Base-by-base conservation (phyloP, 2,888 invertebrate species). In the Acleris literana region DNA sequence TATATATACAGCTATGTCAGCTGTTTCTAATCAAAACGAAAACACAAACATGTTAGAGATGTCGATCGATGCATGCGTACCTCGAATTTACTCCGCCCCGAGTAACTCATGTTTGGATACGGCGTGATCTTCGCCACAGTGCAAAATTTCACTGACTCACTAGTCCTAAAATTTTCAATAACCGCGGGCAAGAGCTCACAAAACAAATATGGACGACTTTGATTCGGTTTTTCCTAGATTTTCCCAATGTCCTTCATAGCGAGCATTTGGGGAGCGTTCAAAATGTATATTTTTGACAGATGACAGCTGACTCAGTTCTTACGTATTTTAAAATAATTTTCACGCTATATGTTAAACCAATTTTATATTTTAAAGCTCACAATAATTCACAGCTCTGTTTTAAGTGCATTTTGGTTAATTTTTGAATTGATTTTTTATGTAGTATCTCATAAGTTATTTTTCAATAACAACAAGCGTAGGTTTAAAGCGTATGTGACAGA, bases 31-130 rank as follows among this genome's bases (percentile, higher is more conserved):
- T 88, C 90, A 88, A 86, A 88, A 86, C 76, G 82, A 88, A 88
- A 90, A 91, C 87, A 92, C 87, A 91, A 88, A 88, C 86, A 87
- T 62, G 70, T 43, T 52, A 59, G 56, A 69, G 74, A 81, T 17
- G 64, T 63, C 59, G 68, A 79, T 78, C 75, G 70, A 76, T 74
- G 54, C 56, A 68, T 51, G 81, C 93, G 86, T 83, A 94, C 94
- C 93, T 94, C 94, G 84, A 94, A 94, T 89, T 94, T 94, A 87
- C 93, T 94, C 90, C 94, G 93, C 78, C 93, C 94, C 83, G 94
- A 94, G 91, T 94, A 94, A 86, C 92, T 93, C 94, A 94, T 94
- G 79, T 79, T 90, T 79, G 93, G 88, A 79, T 87, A 88, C 63
- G 92, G 91, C 68, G 90, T 91, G 80, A 92, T 87, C 80, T 92